Evolutionary conservation across 2,797 vertebrate genomes (phyloP), one percentile per base, ranked within the genome.

Genomic region (Sciurus carolinensis): DNA sequence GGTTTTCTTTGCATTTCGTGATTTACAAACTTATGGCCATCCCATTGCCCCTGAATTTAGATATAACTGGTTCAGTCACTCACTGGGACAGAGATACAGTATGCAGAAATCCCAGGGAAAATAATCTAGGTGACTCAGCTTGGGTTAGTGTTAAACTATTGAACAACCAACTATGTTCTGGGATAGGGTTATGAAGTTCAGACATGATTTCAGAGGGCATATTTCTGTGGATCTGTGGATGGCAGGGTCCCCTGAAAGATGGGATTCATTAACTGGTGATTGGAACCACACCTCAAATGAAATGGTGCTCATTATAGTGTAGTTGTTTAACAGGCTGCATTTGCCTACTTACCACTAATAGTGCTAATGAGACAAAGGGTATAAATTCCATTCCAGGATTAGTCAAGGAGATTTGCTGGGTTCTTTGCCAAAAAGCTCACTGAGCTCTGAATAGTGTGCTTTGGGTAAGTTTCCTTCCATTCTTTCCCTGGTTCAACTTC

Each of bases 221-320:
- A 67, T 96, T 90, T 96, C 20, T 85, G 7, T 85, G 73, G 26
- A 17, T 82, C 20, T 59, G 3, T 91, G 2, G 62, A 57, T 71
- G 9, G 7, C 3, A 84, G 30, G n/a, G 7, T 76, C 47, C 39
- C 24, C n/a, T 83, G 64, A 89, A 87, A 91, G 33, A 89, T 18
- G 2, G 1, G 14, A 15, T 72, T 92, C 44, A 94, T 86, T 36
- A 64, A 36, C 11, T 64, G 47, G 24, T 72, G 18, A 71, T 64
- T 82, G 36, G 47, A 91, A 52, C 50, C 30, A 89, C 10, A 94
- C 15, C 1, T n/a, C 64, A 82, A 84, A 57, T 22, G 71, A 94
- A 93, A 85, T 91, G 62, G 28, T 64, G 24, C 75, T 22, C 11
- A 33, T 73, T 72, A 47, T 22, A 88, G 3, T 72, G 4, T 33